Percentiles rank a stretch among this genome's conserved stretches.
phyloP scores from a whole-genome alignment of 2,888 invertebrate genomes.

The Rhogogaster chlorosoma region DNA sequence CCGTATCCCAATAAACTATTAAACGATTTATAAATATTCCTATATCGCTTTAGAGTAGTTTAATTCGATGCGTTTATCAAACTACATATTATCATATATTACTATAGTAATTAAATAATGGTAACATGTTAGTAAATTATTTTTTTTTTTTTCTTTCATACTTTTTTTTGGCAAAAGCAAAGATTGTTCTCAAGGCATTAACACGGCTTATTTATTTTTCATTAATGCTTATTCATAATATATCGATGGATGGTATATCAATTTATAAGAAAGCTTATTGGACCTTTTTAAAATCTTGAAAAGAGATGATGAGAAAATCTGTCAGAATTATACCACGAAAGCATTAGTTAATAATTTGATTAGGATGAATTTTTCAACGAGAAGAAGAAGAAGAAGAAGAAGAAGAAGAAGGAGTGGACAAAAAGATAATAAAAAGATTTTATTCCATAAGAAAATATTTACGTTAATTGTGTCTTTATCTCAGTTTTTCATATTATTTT shows the following conservation, averaged over 20 bases:
- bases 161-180: background rate
- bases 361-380: background rate
- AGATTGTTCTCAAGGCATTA: constrained; percentile 26
- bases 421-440: background rate
- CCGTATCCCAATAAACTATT: background rate
- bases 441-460: constrained; percentile 6
- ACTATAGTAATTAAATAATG: background rate
- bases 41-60: background rate
- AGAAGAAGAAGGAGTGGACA: background rate
- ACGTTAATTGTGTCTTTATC: background rate
- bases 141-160: background rate
- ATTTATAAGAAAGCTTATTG: background rate
- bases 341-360: background rate
- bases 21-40: background rate
- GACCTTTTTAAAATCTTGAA: constrained; percentile 5
- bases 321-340: background rate
- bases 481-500: background rate
- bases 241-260: background rate
- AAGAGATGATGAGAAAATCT: background rate
- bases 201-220: background rate
- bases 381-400: background rate
- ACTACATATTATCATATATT: background rate
- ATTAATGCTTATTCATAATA: background rate
- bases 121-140: background rate
- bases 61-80: background rate